phyloP scores from a whole-genome alignment of 2,113 vertebrate species.

The Collichthys lucidus region DNA sequence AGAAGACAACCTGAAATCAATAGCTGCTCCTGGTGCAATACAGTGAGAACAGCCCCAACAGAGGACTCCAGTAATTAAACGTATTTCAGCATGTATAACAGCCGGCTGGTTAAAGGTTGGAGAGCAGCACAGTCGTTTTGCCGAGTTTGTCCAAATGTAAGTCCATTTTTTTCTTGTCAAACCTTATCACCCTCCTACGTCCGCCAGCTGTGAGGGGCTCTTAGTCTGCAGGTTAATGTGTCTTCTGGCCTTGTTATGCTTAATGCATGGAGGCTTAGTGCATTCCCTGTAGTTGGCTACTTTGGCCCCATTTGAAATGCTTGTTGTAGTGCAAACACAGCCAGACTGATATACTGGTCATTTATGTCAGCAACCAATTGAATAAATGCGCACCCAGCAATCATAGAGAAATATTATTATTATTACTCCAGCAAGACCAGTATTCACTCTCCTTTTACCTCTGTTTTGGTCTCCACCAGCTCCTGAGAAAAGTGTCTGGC shows the following conservation, averaged over 20 bases:
- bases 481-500: too few relatives aligned
- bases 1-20: slow-evolving; percentile 77
- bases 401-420: too few relatives aligned
- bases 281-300: neutral
- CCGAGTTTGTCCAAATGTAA: slow-evolving; percentile 30
- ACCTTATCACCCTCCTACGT: neutral
- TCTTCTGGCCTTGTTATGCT: slow-evolving; percentile 13
- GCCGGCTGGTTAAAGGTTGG: slow-evolving; percentile 57
- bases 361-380: too few relatives aligned
- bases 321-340: neutral
- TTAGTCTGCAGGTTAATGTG: neutral
- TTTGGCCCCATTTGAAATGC: neutral
- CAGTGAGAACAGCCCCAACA: slow-evolving; percentile 48
- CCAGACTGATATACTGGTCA: neutral
- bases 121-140: slow-evolving; percentile 36
- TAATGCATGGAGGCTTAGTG: slow-evolving; percentile 8
- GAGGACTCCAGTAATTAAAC: slow-evolving; percentile 69
- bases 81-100: slow-evolving; percentile 55
- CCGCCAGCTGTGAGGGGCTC: slow-evolving; percentile 1
- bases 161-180: slow-evolving; percentile 22
- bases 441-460: too few relatives aligned
- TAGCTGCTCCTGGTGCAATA: slow-evolving; percentile 61
- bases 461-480: too few relatives aligned
- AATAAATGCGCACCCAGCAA: too few relatives aligned
- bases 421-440: too few relatives aligned